phyloP scores from a whole-genome alignment of 1,140 invertebrate species.

The Drosophila quadrilineata region DNA sequence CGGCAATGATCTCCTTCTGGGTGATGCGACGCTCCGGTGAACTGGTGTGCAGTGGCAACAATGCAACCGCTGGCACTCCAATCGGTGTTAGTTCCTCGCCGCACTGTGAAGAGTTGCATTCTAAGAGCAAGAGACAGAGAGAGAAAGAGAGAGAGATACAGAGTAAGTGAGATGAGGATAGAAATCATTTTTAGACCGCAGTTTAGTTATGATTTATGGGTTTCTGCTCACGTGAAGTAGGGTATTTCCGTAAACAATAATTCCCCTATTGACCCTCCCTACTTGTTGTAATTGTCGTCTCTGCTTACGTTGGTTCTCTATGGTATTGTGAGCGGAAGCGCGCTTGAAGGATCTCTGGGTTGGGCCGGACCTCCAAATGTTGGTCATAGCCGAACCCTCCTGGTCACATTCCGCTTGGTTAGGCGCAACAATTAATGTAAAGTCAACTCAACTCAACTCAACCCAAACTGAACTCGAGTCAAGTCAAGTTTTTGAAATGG shows the following conservation, averaged over 20 bases:
- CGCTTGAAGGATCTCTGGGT: slow-evolving; percentile 64
- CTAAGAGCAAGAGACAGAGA: slow-evolving; percentile 30
- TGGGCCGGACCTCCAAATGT: not conserved
- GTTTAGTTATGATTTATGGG: slow-evolving; percentile 32
- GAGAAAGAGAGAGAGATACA: not conserved
- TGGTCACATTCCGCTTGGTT: slow-evolving; percentile 71
- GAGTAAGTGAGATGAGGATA: not conserved
- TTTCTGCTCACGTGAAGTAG: no score
- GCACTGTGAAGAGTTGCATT: slow-evolving; percentile 72
- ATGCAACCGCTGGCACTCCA: slow-evolving; percentile 71
- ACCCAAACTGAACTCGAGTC: no score
- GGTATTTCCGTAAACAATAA: no score
- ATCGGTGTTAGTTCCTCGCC: slow-evolving; percentile 69
- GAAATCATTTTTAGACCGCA: not conserved
- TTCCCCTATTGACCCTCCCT: no score
- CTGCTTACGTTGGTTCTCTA: no score
- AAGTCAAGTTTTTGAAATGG: not conserved
- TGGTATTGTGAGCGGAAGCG: slow-evolving; percentile 50
- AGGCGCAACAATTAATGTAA: slow-evolving; percentile 65
- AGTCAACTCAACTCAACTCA: no score
- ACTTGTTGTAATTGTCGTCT: no score
- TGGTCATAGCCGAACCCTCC: slow-evolving; percentile 1
- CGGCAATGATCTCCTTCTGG: slow-evolving; percentile 81
- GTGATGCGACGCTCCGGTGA: slow-evolving; percentile 80
- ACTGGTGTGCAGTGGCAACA: slow-evolving; percentile 74